A percentile compares a stretch with the other conserved stretches of the same genome.
Evolutionary conservation across 2,888 invertebrate species (phyloP).

Genomic region (Nyleta sp.): DNA sequence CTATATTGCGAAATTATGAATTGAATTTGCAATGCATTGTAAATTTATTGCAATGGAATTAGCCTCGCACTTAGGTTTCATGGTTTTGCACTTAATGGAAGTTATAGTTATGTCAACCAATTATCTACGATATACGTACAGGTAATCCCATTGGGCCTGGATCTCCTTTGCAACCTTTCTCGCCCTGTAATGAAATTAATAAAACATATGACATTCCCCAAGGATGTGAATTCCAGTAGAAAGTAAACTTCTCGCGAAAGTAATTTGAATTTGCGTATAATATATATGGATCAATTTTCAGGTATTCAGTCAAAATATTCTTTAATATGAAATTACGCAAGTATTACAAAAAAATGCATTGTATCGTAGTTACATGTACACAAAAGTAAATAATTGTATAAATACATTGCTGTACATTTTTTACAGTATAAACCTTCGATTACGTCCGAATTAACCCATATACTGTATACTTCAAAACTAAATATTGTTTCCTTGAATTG

Average conservation of each 20-base stretch:
- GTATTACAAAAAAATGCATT: too few species aligned
- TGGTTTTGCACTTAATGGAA: slow-evolving; percentile 10
- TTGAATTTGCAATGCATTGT: too few species aligned
- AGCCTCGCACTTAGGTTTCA: slow-evolving; percentile 6
- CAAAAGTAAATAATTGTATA: too few species aligned
- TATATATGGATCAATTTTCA: background rate
- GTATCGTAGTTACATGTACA: too few species aligned
- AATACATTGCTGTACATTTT: too few species aligned
- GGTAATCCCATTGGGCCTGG: slow-evolving; percentile 98
- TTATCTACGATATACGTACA: slow-evolving; percentile 85
- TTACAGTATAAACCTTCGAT: too few species aligned
- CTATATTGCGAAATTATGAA: background rate
- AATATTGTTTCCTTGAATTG: too few species aligned
- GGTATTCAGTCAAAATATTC: too few species aligned
- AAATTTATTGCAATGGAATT: background rate
- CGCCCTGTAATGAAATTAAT: slow-evolving; percentile 85
- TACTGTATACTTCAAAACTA: too few species aligned
- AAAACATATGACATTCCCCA: background rate
- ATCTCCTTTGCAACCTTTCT: slow-evolving; percentile 91
- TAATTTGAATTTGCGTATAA: background rate
- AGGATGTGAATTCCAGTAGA: background rate
- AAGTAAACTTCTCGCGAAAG: background rate
- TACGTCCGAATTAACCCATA: too few species aligned
- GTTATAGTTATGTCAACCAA: slow-evolving; percentile 12
- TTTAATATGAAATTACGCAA: too few species aligned